A percentile compares a stretch with the other conserved stretches of the same genome.
phyloP scores from a whole-genome alignment of 2,797 vertebrate genomes.

The Danio choprae region DNA sequence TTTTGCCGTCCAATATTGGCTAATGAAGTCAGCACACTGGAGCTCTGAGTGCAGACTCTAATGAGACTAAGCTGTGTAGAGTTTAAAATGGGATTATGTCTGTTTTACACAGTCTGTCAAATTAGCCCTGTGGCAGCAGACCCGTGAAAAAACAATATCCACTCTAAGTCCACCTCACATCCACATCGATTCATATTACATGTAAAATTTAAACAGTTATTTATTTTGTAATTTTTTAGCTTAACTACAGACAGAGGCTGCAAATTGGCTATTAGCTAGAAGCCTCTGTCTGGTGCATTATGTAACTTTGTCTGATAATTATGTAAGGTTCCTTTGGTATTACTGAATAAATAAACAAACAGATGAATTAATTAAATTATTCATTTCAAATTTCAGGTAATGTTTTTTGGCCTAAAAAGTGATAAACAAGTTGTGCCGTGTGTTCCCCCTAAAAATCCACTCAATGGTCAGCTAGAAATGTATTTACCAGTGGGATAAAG shows the following conservation, averaged over 20 bases:
- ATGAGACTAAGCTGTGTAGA: slow-evolving; percentile 55
- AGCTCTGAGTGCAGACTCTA: slow-evolving; percentile 47
- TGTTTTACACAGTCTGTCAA: slow-evolving; percentile 46
- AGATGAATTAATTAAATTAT: background rate
- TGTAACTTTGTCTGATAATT: background rate
- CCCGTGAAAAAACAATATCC: slow-evolving; percentile 23
- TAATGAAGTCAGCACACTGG: slow-evolving; percentile 56
- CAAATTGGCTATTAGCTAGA: slow-evolving; percentile 7
- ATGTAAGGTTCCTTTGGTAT: too few relatives aligned
- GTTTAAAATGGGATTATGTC: slow-evolving; percentile 58
- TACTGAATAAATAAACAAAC: background rate
- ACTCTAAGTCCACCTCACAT: slow-evolving; percentile 2
- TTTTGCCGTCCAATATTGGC: slow-evolving; percentile 42
- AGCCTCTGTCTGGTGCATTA: background rate
- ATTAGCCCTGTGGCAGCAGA: slow-evolving; percentile 20
- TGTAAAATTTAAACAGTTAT: background rate
- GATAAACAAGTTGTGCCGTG: background rate
- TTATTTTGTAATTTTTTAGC: background rate
- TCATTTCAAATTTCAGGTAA: background rate
- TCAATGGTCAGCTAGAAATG: background rate
- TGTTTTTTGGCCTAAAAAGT: background rate
- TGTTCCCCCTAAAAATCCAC: background rate
- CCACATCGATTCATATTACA: slow-evolving; percentile 21
- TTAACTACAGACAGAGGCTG: background rate
- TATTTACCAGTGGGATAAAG: background rate